phyloP scores from a whole-genome alignment of 2,113 vertebrate species.

The Triplophysa siluroides region DNA sequence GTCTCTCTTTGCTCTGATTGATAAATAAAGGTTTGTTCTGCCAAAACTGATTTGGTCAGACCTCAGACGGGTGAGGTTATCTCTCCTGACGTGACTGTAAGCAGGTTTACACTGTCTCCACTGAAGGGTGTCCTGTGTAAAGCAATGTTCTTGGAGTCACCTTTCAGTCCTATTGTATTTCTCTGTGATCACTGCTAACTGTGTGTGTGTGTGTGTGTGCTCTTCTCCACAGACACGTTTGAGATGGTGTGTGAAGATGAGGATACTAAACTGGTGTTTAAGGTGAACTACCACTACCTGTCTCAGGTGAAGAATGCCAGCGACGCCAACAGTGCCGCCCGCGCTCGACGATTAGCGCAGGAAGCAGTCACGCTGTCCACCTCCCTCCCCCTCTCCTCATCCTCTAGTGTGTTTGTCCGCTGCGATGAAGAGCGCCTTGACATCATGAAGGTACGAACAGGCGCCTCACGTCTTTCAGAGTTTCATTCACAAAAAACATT shows the following conservation, averaged over 20 bases:
- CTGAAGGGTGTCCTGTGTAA: no score
- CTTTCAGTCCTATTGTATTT: not conserved
- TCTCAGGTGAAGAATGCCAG: conserved; percentile 99
- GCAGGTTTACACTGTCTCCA: conserved; percentile 42
- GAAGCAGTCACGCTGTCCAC: conserved; percentile 98
- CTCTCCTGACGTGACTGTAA: conserved; percentile 56
- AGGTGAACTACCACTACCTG: conserved; percentile 99
- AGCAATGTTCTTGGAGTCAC: not conserved
- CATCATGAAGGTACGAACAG: conserved; percentile 93
- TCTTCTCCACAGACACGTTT: conserved; percentile 84
- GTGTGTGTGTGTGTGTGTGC: conserved; percentile 6
- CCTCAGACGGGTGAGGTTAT: conserved; percentile 55
- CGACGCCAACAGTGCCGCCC: conserved; percentile 92
- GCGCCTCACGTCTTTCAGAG: not conserved
- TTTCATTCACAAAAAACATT: not conserved
- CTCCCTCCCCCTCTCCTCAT: conserved; percentile 93
- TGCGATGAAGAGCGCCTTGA: conserved; percentile 97
- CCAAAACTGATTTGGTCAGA: conserved; percentile 56
- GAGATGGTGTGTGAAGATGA: conserved; percentile 99
- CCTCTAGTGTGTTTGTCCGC: conserved; percentile 95
- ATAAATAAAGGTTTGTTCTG: conserved; percentile 52
- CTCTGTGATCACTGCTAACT: not conserved
- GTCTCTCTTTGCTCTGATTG: conserved; percentile 47
- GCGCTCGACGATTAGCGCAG: conserved; percentile 93
- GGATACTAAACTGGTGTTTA: conserved; percentile 95